A percentile compares a stretch with the other conserved stretches of the same genome.
These are phyloP conservation scores for Mobula hypostoma DNA, from an alignment of 2,113 vertebrate genomes.

Conservation along the genomic window DNA sequence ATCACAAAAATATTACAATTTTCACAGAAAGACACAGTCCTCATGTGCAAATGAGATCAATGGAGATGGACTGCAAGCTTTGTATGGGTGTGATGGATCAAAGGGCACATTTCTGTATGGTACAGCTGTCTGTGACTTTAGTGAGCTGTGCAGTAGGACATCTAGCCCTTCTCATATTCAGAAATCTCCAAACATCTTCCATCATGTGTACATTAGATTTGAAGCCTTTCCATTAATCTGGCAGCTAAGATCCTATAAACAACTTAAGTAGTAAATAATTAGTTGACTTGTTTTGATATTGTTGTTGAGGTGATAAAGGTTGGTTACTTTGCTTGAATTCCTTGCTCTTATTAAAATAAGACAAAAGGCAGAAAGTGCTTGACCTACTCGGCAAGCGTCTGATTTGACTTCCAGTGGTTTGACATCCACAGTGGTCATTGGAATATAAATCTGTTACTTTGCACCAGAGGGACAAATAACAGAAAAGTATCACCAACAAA, in stretches of 20 bases:
- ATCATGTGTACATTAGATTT: neutral
- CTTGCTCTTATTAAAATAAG: neutral
- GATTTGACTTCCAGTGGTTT: neutral
- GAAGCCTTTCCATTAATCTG: neutral
- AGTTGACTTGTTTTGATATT: neutral
- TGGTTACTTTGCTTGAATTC: neutral
- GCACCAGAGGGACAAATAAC: neutral
- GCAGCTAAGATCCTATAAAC: neutral
- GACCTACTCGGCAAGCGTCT: neutral
- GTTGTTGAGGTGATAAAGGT: neutral
- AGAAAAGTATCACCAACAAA: neutral
- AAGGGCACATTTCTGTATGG: too few species aligned
- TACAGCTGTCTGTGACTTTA: too few species aligned
- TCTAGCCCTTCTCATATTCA: too few species aligned
- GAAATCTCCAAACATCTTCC: neutral
- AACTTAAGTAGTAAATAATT: neutral
- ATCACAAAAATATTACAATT: too few species aligned
- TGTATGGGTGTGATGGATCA: too few species aligned
- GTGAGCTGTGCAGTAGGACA: too few species aligned
- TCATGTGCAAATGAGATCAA: too few species aligned
- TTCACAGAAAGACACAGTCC: too few species aligned
- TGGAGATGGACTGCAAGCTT: too few species aligned
- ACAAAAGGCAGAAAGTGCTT: neutral
- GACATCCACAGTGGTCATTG: neutral
- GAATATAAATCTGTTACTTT: neutral